Evolutionary conservation across 1,140 invertebrate species (phyloP).

Genomic region (Megalopta genalis): DNA sequence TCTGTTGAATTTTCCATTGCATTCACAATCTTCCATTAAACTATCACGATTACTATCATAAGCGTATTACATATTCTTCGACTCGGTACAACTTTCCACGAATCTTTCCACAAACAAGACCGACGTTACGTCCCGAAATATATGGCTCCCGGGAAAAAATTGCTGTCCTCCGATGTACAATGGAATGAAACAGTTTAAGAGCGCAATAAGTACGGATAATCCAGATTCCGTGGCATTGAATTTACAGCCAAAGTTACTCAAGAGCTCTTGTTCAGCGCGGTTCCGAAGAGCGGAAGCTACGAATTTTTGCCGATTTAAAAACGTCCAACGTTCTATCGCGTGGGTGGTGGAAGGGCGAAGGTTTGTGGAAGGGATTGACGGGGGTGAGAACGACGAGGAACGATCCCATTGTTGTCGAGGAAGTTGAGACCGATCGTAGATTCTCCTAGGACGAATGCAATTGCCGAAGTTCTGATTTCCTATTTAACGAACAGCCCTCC

Average conservation of each 20-base stretch:
- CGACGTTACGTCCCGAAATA: too few species aligned
- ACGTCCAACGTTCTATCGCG: background rate
- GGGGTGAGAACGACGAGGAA: background rate
- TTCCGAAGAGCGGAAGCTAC: background rate
- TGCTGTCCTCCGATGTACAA: too few species aligned
- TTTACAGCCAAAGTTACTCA: background rate
- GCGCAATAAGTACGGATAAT: background rate
- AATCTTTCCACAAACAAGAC: too few species aligned
- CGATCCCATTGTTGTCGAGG: conserved; percentile 15
- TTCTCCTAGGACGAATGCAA: conserved; percentile 9
- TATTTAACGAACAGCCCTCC: conserved; percentile 18
- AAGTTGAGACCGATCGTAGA: background rate
- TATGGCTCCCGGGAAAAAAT: too few species aligned
- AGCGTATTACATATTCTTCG: too few species aligned
- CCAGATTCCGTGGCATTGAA: background rate
- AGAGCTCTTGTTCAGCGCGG: background rate
- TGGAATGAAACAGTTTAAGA: too few species aligned
- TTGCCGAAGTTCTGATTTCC: conserved; percentile 28
- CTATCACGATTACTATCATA: too few species aligned
- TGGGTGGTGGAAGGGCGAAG: background rate
- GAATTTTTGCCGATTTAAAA: conserved; percentile 23
- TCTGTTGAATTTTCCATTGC: too few species aligned
- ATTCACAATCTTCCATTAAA: too few species aligned
- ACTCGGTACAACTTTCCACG: too few species aligned
- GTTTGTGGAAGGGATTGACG: background rate